Conservation (phyloP, 1,140 invertebrate species). For the Sarcophaga bullata region DNA sequence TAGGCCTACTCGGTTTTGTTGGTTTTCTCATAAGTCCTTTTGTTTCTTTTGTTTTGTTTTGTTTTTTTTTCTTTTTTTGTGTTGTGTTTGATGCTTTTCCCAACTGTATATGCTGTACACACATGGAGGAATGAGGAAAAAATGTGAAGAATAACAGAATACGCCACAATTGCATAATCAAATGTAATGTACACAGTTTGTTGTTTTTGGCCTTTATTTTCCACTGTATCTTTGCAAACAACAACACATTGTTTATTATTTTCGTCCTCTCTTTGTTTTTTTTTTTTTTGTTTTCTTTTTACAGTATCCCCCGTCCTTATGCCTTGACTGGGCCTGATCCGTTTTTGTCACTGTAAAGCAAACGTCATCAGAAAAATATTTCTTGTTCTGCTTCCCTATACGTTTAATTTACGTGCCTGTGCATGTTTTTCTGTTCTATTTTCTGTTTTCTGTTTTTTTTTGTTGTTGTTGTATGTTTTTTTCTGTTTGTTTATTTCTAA, state of each 20-base stretch:
- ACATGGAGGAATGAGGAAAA: not conserved
- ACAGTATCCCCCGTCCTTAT: too few relatives aligned
- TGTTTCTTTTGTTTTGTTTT: not conserved
- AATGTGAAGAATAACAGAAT: not conserved
- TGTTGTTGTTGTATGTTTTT: too few relatives aligned
- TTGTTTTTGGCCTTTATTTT: constrained; percentile 15
- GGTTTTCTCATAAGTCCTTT: too few relatives aligned
- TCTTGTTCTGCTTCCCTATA: not conserved
- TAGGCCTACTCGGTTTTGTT: too few relatives aligned
- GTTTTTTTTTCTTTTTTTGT: not conserved
- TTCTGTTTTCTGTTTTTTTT: too few relatives aligned
- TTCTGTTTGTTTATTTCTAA: not conserved
- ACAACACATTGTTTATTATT: not conserved
- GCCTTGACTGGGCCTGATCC: too few relatives aligned
- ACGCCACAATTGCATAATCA: constrained; percentile 21
- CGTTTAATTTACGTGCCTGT: constrained; percentile 19
- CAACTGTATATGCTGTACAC: too few relatives aligned
- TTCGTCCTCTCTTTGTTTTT: not conserved
- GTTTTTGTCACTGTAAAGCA: not conserved
- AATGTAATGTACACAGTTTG: constrained; percentile 20
- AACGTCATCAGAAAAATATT: not conserved
- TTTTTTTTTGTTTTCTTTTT: not conserved
- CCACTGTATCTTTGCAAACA: constrained; percentile 18
- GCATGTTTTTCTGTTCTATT: constrained; percentile 15
- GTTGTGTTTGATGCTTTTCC: not conserved